Evolutionary conservation across 2,888 invertebrate species (phyloP), one percentile per base, ranked within the genome.

Genomic region (Polyommatus iphigenia): DNA sequence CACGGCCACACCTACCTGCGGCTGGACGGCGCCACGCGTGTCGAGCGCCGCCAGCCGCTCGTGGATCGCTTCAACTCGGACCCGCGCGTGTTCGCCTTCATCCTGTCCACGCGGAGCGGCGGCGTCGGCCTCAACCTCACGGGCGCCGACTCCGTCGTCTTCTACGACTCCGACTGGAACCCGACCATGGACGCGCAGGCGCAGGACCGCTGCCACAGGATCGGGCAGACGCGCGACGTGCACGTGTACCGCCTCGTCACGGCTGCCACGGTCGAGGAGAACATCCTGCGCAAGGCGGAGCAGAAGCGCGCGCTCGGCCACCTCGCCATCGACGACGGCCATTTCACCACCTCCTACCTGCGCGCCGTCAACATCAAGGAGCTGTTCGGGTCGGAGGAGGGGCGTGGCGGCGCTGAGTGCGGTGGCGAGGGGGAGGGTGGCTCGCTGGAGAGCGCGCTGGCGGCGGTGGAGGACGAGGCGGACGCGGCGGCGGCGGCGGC

Each of bases 111-210:
- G 76, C 96, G 99, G 79, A 98, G 99, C 78, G 99, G 99, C 85
- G 99, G 99, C 85, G 97, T 99, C 73, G 99, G 99, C 78, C 98
- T 99, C 76, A 99, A 99, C 95, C 95, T 99, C 83, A 99, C 99
- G 54, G 99, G 99, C 82, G 99, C 99, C 72, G 99, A 99, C 94
- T 98, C 99, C 84, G 99, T 99, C 83, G 97, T 99, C 89, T 99
- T 99, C 95, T 99, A 99, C 92, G 99, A 99, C 95, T 99, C 99
- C 81, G 99, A 99, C 94, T 99, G 99, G 99, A 99, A 99, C 95
- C 99, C 99, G 77, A 99, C 99, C 6, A 99, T 99, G 99, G 99
- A 99, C 95, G 99, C 99, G 80, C 93, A 93, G 87, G 98, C 98
- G 81, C 98, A 98, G 92, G 98, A 98, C 94, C 96, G 99, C 83